A percentile compares a stretch with the other conserved stretches of the same genome.
Evolutionary conservation across 2,888 invertebrate species (phyloP).

Genomic region (Metalampra italica): DNA sequence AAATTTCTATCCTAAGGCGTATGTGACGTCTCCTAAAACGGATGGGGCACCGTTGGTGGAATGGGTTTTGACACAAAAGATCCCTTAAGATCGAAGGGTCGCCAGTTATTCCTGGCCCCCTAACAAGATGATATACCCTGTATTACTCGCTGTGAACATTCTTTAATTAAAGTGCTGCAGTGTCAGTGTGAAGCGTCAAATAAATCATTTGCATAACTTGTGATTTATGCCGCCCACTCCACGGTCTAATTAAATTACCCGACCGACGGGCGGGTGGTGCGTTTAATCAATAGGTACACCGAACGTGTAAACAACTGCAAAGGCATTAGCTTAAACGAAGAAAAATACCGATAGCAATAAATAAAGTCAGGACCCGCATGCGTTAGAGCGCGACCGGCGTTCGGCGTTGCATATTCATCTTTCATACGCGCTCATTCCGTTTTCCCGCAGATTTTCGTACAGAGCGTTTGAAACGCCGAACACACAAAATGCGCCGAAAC

Average conservation of each 20-base stretch:
- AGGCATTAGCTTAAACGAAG: constrained; percentile 22
- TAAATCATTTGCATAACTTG: constrained; percentile 13
- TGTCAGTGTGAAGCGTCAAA: constrained; percentile 7
- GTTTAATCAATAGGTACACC: constrained; percentile 20
- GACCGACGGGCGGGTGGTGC: constrained; percentile 22
- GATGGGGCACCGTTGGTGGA: too few species aligned
- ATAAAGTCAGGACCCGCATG: constrained; percentile 34
- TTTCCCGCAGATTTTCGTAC: constrained; percentile 48
- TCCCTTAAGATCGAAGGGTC: too few species aligned
- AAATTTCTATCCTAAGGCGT: too few species aligned
- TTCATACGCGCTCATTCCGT: constrained; percentile 50
- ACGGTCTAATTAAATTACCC: constrained; percentile 33
- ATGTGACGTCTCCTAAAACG: too few species aligned
- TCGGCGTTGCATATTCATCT: constrained; percentile 66
- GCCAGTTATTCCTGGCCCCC: too few species aligned
- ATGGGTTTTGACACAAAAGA: too few species aligned
- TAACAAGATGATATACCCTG: not conserved
- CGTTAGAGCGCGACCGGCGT: constrained; percentile 34
- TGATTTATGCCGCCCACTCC: constrained; percentile 29
- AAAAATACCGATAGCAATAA: constrained; percentile 38
- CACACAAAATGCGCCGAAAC: constrained; percentile 56
- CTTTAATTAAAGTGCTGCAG: constrained; percentile 10
- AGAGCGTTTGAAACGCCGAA: constrained; percentile 57
- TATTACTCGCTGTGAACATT: not conserved
- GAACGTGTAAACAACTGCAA: constrained; percentile 18